These are phyloP conservation scores for Nycticryphes semicollaris DNA, from an alignment of 2,113 vertebrate species.

Conservation along the genomic window DNA sequence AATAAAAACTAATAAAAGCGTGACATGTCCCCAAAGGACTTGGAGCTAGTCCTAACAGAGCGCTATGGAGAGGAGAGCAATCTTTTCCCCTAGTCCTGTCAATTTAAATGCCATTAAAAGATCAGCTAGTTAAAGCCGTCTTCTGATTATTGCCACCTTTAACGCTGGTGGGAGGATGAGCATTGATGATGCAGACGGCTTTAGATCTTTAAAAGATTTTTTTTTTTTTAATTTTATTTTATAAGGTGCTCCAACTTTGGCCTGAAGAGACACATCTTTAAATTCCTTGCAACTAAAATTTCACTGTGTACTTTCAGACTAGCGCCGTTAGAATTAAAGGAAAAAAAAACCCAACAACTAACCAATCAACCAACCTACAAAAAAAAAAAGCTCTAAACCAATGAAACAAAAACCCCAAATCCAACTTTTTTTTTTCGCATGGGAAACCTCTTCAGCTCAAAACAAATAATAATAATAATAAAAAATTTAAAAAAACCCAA, in stretches of 20 bases:
- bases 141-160: neutral
- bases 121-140: neutral
- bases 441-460: neutral
- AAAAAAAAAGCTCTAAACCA: neutral
- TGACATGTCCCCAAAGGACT: neutral
- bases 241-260: neutral
- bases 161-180: neutral
- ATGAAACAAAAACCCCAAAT: neutral
- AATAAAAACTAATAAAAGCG: neutral
- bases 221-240: neutral
- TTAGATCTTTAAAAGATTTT: neutral
- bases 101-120: neutral
- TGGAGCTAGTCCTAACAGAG: neutral
- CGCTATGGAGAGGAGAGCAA: neutral
- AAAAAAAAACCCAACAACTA: neutral
- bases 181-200: accelerated
- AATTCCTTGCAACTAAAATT: too few species aligned
- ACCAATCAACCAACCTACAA: neutral
- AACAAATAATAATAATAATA: neutral
- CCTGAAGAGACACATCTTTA: accelerated
- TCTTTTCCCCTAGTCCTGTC: neutral
- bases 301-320: neutral
- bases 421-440: neutral
- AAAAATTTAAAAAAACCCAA: neutral
- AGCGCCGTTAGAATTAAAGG: neutral